Evolutionary conservation across 2,113 vertebrate species (phyloP).

Genomic region (Tachysurus fulvidraco): DNA sequence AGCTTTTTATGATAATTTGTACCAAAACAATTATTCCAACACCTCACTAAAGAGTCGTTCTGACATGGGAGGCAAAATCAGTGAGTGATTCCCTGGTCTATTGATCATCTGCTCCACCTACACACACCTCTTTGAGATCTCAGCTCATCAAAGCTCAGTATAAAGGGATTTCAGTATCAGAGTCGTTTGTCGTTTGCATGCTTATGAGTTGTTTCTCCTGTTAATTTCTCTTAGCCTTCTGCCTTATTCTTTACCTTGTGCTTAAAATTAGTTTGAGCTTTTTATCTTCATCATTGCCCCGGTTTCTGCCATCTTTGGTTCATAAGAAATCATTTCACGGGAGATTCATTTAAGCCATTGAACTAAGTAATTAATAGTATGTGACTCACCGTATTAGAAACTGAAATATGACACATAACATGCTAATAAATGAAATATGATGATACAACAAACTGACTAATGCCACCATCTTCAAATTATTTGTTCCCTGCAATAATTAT

Average conservation of each 20-base stretch:
- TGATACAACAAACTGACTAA: neutral
- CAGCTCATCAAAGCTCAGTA: conserved; percentile 2
- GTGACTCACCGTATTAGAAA: neutral
- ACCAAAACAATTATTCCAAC: neutral
- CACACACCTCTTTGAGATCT: neutral
- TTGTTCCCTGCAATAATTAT: neutral
- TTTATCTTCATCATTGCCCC: neutral
- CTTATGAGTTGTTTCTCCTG: neutral
- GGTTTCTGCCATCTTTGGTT: neutral
- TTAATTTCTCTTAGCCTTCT: neutral
- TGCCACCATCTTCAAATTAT: neutral
- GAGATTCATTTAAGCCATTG: neutral
- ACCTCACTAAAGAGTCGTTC: neutral
- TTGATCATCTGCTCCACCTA: neutral
- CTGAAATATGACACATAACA: neutral
- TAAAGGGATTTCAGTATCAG: neutral
- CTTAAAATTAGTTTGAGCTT: neutral
- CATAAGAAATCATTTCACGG: neutral
- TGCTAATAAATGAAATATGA: no score
- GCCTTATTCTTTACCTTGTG: neutral
- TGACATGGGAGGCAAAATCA: neutral
- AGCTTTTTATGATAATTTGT: neutral
- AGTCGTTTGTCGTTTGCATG: neutral
- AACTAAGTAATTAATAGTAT: neutral
- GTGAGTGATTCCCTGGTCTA: neutral